A percentile compares a stretch with the other conserved stretches of the same genome.
Conservation (phyloP, 1,140 invertebrate genomes). For the Pseudomyrmex pallidus region DNA sequence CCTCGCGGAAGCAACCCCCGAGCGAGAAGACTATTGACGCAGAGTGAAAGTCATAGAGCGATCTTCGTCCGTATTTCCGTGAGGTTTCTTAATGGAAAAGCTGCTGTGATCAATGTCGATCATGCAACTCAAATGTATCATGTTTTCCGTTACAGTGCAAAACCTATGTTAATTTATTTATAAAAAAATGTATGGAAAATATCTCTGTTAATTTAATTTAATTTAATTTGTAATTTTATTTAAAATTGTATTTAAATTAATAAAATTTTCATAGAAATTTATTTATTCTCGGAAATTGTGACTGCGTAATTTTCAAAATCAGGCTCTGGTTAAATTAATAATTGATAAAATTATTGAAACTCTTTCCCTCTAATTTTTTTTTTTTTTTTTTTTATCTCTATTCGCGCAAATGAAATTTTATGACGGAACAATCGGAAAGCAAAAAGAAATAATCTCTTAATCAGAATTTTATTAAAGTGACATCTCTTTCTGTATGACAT, state of each 20-base stretch:
- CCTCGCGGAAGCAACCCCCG: constrained; percentile 42
- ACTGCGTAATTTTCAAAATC: neutral
- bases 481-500: neutral
- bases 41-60: constrained; percentile 26
- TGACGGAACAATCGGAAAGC: neutral
- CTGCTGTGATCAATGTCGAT: constrained; percentile 36
- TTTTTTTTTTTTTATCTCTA: too few species aligned
- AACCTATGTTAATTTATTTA: neutral
- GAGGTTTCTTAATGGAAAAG: constrained; percentile 44
- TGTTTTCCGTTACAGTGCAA: neutral
- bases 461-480: neutral
- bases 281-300: neutral
- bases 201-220: neutral
- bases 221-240: neutral
- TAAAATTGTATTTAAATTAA: neutral
- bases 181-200: neutral
- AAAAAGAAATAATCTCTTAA: constrained; percentile 20
- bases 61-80: constrained; percentile 29
- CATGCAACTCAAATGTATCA: constrained; percentile 35
- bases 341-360: neutral
- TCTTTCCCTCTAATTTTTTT: neutral
- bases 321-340: neutral
- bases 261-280: neutral
- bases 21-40: constrained; percentile 22
- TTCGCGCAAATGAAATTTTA: neutral